Evolutionary conservation across 2,113 vertebrate genomes (phyloP), one percentile per base, ranked within the genome.

Genomic region (Gymnogyps californianus): DNA sequence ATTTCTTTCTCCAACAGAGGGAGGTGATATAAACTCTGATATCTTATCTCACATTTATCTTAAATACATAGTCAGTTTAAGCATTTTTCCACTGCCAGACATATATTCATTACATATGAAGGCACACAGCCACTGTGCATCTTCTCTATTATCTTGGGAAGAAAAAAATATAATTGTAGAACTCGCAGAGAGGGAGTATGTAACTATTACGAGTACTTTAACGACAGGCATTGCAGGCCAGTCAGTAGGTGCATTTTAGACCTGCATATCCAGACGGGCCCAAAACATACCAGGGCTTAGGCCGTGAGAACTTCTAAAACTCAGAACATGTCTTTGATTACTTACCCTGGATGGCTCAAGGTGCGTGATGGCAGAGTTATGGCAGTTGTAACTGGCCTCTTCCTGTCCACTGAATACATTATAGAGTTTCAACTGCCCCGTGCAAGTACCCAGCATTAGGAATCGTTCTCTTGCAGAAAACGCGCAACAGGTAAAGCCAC

Each of bases 321-420:
- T 46, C 61, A 52, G 7, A 79, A 21, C 6, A 49, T 3, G 16
- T 79, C 57, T 70, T 66, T 17, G 31, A 17, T 11, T 46, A 86
- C 98, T 97, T 95, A 99, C 99, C 98, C 99, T 98, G 57, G 99
- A 99, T 49, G 99, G 99, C 93, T 99, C 99, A 83, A 99, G 98
- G 97, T 99, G 99, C 13, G 99, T 99, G 97, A 99, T 99, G 88
- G 99, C 99, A 9, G 99, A 99, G 94, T 97, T 99, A 97, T 99
- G 99, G 97, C 99, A 99, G 97, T 99, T 99, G 96, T 99, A 99
- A 95, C 99, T 99, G 90, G 99, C 99, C 93, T 99, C 99, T 71
- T 99, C 99, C 97, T 99, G 99, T 26, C 99, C 99, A 83, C 99
- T 99, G 77, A 99, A 99, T 55, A 99, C 99, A 2, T 99, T 99